phyloP scores from a whole-genome alignment of 2,888 invertebrate species.

The Agrilus cyanescens region DNA sequence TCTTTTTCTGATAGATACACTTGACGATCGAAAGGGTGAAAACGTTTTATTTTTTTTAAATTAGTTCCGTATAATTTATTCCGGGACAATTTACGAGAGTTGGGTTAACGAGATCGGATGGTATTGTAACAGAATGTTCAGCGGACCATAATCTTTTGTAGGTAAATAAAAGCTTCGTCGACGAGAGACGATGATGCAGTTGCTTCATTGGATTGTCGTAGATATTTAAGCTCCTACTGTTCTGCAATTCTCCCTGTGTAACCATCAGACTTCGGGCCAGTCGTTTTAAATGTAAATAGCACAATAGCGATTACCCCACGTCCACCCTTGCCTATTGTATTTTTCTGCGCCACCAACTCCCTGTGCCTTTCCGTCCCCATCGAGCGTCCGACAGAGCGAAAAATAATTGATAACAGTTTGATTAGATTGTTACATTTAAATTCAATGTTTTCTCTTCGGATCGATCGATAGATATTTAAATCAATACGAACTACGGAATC shows the following conservation, averaged over 20 bases:
- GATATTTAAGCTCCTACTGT: conserved; percentile 2
- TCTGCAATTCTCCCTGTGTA: conserved; percentile 10
- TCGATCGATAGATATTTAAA: no score
- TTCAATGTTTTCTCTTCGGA: conserved; percentile 4
- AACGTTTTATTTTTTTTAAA: no score
- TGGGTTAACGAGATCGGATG: no score
- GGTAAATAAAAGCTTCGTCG: no score
- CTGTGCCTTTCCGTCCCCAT: conserved; percentile 2
- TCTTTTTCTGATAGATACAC: no score
- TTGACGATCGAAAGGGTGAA: no score
- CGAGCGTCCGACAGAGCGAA: conserved; percentile 25
- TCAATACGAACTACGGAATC: no score
- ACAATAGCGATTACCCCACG: conserved; percentile 28
- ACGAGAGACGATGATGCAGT: no score
- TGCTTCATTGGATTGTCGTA: background rate
- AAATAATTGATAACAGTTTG: conserved; percentile 31
- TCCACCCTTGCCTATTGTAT: conserved; percentile 30
- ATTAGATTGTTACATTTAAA: conserved; percentile 27
- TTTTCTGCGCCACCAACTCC: conserved; percentile 26
- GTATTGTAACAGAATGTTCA: no score
- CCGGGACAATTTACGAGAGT: no score
- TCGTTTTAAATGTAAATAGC: conserved; percentile 30
- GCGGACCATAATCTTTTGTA: no score
- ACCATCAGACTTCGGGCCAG: conserved; percentile 21
- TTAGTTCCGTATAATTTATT: no score